phyloP scores from a whole-genome alignment of 2,113 vertebrate genomes.

The Oryzias javanicus region DNA sequence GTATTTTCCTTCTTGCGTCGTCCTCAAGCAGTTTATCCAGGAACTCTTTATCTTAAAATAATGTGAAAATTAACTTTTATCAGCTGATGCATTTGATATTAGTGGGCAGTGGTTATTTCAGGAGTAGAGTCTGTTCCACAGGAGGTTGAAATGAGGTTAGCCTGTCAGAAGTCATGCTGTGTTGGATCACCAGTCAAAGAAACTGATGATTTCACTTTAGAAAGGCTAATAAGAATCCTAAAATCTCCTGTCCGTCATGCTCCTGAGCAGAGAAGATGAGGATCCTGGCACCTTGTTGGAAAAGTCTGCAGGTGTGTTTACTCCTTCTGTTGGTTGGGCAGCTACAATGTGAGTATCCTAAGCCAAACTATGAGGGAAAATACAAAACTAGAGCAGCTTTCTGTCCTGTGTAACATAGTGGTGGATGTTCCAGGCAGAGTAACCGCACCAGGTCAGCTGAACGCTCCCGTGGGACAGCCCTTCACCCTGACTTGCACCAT shows the following conservation, averaged over 20 bases:
- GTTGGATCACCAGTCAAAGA: background rate
- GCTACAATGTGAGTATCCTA: constrained; percentile 65
- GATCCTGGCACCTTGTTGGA: constrained; percentile 45
- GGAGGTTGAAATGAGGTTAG: background rate
- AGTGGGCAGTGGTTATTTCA: too few relatives aligned
- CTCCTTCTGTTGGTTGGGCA: constrained; percentile 60
- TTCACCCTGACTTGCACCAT: constrained; percentile 74
- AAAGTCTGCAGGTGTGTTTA: constrained; percentile 65
- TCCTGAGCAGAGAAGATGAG: constrained; percentile 55
- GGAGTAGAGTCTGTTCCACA: background rate
- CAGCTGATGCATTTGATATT: too few relatives aligned
- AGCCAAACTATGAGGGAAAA: background rate
- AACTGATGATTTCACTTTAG: background rate
- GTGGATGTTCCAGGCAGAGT: constrained; percentile 67
- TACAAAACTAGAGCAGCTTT: background rate
- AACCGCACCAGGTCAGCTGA: constrained; percentile 51
- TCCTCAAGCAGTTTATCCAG: too few relatives aligned
- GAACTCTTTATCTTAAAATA: too few relatives aligned
- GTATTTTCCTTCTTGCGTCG: too few relatives aligned
- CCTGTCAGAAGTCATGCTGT: background rate
- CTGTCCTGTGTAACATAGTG: background rate
- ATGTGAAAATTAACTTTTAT: too few relatives aligned
- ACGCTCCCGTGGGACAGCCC: constrained; percentile 68
- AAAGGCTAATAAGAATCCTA: constrained; percentile 1
- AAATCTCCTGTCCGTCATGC: constrained; percentile 3